These are phyloP conservation scores for Actinemys pallida DNA, from an alignment of 2,113 vertebrate genomes.

Conservation along the genomic window DNA sequence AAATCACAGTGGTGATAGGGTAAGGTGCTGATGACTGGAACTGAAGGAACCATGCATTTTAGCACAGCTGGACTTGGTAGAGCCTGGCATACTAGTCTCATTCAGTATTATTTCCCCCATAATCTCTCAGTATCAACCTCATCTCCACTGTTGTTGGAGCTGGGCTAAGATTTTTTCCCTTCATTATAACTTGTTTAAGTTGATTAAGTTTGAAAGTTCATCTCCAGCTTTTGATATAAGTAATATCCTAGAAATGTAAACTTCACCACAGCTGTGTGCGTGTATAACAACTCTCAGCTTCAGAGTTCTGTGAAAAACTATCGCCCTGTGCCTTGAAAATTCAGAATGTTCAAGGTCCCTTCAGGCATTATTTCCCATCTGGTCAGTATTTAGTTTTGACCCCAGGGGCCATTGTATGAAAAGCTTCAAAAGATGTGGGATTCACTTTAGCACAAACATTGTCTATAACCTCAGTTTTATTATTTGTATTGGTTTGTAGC, in stretches of 20 bases:
- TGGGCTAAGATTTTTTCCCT: neutral
- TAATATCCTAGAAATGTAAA: neutral
- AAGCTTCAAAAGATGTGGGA: neutral
- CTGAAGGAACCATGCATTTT: neutral
- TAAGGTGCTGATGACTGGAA: neutral
- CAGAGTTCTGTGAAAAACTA: neutral
- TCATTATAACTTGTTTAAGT: neutral
- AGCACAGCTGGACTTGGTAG: neutral
- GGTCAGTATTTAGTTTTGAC: neutral
- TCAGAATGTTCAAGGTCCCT: neutral
- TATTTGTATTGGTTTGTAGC: neutral
- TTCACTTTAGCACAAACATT: neutral
- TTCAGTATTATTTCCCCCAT: neutral
- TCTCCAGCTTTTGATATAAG: neutral
- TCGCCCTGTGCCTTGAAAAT: neutral
- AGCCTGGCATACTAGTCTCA: neutral
- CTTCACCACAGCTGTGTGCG: neutral
- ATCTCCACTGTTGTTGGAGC: neutral
- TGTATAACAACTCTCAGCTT: neutral
- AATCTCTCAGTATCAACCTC: neutral
- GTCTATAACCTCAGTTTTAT: neutral
- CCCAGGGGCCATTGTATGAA: neutral
- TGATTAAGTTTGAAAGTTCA: neutral
- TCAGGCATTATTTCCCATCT: neutral
- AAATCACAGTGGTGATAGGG: neutral